Conservation (phyloP, 1,140 invertebrate genomes). For the Metaphire vulgaris region DNA sequence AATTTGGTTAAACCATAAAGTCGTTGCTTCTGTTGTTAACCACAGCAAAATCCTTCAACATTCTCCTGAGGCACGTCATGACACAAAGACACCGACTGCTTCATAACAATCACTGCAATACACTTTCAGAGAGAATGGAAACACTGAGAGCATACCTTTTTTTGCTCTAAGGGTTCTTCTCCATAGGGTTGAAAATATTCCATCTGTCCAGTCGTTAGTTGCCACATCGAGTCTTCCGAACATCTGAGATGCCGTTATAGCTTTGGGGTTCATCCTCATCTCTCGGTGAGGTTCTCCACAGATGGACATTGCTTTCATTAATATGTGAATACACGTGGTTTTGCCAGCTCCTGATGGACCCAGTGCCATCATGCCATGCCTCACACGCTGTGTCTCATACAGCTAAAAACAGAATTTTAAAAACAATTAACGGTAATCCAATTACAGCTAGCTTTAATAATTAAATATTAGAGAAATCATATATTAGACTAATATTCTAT, state of each 20-base stretch:
- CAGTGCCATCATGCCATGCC: constrained; percentile 94
- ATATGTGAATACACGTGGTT: constrained; percentile 82
- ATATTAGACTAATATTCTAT: too few species aligned
- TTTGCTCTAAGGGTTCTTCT: constrained; percentile 83
- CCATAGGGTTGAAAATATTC: constrained; percentile 94
- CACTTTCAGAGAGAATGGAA: too few species aligned
- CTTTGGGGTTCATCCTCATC: constrained; percentile 97
- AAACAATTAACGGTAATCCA: too few species aligned
- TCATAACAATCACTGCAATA: too few species aligned
- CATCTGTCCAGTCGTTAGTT: constrained; percentile 97
- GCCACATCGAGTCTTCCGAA: constrained; percentile 90
- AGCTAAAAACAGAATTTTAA: too few species aligned
- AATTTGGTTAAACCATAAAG: too few species aligned
- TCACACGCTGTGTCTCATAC: constrained; percentile 88
- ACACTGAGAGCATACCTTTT: constrained; percentile 68
- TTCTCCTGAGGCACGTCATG: background rate
- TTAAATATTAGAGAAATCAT: too few species aligned
- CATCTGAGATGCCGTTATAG: constrained; percentile 94
- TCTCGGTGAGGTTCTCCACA: constrained; percentile 79
- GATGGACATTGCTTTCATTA: constrained; percentile 86
- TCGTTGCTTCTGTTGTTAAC: too few species aligned
- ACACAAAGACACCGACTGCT: background rate
- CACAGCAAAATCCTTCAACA: background rate
- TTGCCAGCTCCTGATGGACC: constrained; percentile 91
- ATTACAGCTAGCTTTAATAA: too few species aligned